A percentile compares a stretch with the other conserved stretches of the same genome.
phyloP scores from a whole-genome alignment of 2,888 invertebrate species.

The Oegoconia quadripuncta region DNA sequence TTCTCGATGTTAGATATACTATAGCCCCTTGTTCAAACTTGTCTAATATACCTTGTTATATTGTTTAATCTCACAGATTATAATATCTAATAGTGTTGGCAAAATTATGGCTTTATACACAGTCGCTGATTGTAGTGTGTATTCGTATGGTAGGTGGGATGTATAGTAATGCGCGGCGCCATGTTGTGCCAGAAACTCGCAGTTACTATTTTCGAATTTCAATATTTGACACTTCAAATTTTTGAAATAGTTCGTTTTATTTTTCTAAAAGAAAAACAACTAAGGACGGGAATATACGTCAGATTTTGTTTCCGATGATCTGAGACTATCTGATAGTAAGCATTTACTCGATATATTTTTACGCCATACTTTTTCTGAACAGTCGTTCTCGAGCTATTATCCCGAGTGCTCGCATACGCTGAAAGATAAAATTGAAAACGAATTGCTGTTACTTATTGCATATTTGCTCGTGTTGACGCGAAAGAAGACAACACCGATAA shows the following conservation, averaged over 20 bases:
- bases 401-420: too few relatives aligned
- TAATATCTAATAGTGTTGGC: constrained; percentile 48
- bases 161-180: constrained; percentile 54
- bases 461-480: too few relatives aligned
- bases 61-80: constrained; percentile 45
- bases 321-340: too few relatives aligned
- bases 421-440: too few relatives aligned
- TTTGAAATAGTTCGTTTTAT: constrained; percentile 11
- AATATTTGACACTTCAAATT: constrained; percentile 16
- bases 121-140: constrained; percentile 63
- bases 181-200: constrained; percentile 35
- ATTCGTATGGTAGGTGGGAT: constrained; percentile 61
- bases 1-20: constrained; percentile 21
- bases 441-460: too few relatives aligned
- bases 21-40: constrained; percentile 20
- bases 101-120: constrained; percentile 64
- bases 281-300: too few relatives aligned
- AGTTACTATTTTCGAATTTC: constrained; percentile 17
- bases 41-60: constrained; percentile 24
- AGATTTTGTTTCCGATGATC: too few relatives aligned
- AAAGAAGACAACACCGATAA: too few relatives aligned
- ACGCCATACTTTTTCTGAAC: too few relatives aligned
- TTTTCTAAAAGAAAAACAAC: constrained; percentile 3
- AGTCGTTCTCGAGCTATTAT: too few relatives aligned
- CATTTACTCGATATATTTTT: too few relatives aligned